A percentile compares a stretch with the other conserved stretches of the same genome.
These are phyloP conservation scores for Chloromyia formosa DNA, from an alignment of 2,888 invertebrate species.

Conservation along the genomic window DNA sequence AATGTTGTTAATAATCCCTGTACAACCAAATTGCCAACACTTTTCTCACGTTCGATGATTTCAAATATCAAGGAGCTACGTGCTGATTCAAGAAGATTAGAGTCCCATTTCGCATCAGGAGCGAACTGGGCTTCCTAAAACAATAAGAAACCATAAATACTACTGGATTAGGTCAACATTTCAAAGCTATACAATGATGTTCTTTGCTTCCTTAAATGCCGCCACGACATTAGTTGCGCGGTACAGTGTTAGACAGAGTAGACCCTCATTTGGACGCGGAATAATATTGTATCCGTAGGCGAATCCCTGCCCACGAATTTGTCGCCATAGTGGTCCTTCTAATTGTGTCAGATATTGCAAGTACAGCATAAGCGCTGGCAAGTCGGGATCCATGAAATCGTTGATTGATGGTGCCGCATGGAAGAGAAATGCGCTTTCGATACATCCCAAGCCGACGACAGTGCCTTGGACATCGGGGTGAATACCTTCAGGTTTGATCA, in stretches of 20 bases:
- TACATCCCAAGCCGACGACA: conserved; percentile 81
- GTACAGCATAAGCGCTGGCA: conserved; percentile 79
- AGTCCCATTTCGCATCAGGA: conserved; percentile 69
- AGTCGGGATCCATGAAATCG: conserved; percentile 70
- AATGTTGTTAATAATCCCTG: conserved; percentile 80
- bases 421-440: conserved; percentile 79
- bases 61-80: conserved; percentile 88
- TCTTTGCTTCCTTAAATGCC: conserved; percentile 81
- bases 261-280: conserved; percentile 72
- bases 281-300: conserved; percentile 81
- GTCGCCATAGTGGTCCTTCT: conserved; percentile 84
- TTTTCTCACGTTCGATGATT: conserved; percentile 82
- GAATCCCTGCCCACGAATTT: conserved; percentile 86
- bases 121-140: conserved; percentile 46
- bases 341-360: conserved; percentile 79
- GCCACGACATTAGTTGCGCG: conserved; percentile 80
- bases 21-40: conserved; percentile 75
- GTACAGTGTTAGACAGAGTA: conserved; percentile 77
- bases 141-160: conserved; percentile 34
- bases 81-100: conserved; percentile 81
- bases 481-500: conserved; percentile 55
- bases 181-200: conserved; percentile 71
- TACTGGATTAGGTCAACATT: background rate
- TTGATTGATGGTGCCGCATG: conserved; percentile 74
- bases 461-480: conserved; percentile 67